phyloP scores from a whole-genome alignment of 35 echinoderm and acorn worm species.

The Eucidaris tribuloides region DNA sequence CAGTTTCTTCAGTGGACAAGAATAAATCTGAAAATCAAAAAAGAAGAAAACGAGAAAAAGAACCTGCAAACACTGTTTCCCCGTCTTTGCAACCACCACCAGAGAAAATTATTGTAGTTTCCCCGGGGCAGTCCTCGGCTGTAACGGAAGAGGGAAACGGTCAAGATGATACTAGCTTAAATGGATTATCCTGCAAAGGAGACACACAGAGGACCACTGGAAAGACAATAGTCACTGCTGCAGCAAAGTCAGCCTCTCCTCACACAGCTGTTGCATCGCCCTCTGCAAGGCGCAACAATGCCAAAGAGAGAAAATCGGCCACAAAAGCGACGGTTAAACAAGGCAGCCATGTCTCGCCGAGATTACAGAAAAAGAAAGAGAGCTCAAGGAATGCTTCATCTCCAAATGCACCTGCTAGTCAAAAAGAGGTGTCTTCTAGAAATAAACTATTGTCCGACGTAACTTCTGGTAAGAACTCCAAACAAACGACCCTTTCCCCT shows the following conservation, averaged over 20 bases:
- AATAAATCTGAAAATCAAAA: constrained; percentile 10
- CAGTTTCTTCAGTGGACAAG: not conserved
- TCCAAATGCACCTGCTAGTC: too few relatives aligned
- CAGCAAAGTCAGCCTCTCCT: not conserved
- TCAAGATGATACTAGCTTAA: constrained; percentile 3
- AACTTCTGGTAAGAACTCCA: too few relatives aligned
- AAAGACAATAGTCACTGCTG: not conserved
- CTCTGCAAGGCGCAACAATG: not conserved
- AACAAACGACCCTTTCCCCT: too few relatives aligned
- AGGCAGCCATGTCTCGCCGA: too few relatives aligned
- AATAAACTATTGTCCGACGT: too few relatives aligned
- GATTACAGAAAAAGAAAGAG: too few relatives aligned
- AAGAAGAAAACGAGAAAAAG: constrained; percentile 4
- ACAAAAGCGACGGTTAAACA: too few relatives aligned
- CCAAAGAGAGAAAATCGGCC: constrained; percentile 17
- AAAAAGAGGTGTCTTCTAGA: too few relatives aligned
- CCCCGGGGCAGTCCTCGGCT: not conserved
- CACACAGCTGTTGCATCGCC: not conserved
- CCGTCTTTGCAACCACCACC: not conserved
- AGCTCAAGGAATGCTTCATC: too few relatives aligned
- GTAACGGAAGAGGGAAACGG: constrained; percentile 13
- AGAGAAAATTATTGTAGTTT: not conserved
- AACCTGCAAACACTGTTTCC: not conserved
- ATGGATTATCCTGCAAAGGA: not conserved
- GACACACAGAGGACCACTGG: not conserved